These are phyloP conservation scores for Nibea albiflora DNA, from an alignment of 2,113 vertebrate species.

Conservation along the genomic window DNA sequence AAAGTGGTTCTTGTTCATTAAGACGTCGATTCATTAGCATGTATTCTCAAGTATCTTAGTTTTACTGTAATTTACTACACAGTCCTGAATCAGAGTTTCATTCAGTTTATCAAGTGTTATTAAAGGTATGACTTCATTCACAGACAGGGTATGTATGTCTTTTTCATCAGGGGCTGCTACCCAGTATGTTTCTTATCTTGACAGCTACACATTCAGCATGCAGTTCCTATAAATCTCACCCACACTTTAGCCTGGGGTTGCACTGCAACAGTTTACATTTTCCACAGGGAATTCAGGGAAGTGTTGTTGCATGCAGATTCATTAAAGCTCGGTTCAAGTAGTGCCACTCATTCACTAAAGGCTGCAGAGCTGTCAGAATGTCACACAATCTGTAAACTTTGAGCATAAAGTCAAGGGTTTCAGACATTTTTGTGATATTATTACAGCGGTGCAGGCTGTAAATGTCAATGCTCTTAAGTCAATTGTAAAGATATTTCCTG, in stretches of 20 bases:
- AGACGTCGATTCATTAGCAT: conserved; percentile 17
- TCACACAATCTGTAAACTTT: conserved; percentile 36
- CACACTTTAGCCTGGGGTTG: not conserved
- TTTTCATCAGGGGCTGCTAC: not conserved
- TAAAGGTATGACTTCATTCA: not conserved
- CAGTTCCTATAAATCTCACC: not conserved
- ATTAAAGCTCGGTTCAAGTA: conserved; percentile 45
- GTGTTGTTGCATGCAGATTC: conserved; percentile 37
- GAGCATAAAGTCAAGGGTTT: conserved; percentile 44
- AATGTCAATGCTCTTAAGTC: conserved; percentile 50
- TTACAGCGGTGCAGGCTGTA: conserved; percentile 33
- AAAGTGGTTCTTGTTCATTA: conserved; percentile 8
- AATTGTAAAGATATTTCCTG: conserved; percentile 43
- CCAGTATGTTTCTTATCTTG: not conserved
- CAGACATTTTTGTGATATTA: conserved; percentile 41
- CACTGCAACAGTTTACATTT: conserved; percentile 17
- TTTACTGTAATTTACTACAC: not conserved
- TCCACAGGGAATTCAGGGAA: conserved; percentile 23
- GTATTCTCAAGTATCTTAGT: not conserved
- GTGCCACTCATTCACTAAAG: conserved; percentile 50
- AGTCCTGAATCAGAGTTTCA: not conserved
- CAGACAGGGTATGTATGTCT: not conserved
- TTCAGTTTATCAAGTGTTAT: not conserved
- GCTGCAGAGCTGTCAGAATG: conserved; percentile 26
- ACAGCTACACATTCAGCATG: not conserved